phyloP scores from a whole-genome alignment of 2,797 vertebrate genomes.

The Sebastes iracundus region DNA sequence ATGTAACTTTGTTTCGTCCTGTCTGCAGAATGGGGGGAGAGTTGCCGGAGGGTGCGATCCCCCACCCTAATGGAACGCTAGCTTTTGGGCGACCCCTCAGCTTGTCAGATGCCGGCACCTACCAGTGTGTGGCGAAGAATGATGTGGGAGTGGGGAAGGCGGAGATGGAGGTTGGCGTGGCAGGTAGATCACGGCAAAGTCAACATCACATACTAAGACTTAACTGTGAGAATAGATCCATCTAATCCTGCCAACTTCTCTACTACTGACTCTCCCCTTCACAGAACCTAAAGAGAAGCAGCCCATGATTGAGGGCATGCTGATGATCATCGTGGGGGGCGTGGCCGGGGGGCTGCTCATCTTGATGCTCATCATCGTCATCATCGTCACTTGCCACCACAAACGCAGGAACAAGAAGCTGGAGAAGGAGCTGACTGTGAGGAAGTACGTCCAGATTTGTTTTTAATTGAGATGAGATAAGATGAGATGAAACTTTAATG shows the following conservation, averaged over 20 bases:
- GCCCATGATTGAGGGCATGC: constrained; percentile 63
- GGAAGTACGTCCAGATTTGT: constrained; percentile 75
- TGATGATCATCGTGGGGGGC: constrained; percentile 84
- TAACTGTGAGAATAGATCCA: background rate
- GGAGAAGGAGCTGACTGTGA: constrained; percentile 80
- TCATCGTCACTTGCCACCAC: constrained; percentile 88
- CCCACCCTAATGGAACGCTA: constrained; percentile 81
- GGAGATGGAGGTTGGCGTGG: constrained; percentile 72
- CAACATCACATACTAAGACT: background rate
- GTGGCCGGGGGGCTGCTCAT: constrained; percentile 83
- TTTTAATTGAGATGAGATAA: constrained; percentile 31
- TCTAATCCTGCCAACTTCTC: background rate
- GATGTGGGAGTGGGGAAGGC: constrained; percentile 67
- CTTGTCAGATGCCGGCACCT: constrained; percentile 80
- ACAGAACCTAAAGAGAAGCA: rapidly evolving
- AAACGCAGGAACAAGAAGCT: constrained; percentile 88
- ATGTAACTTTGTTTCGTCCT: constrained; percentile 4
- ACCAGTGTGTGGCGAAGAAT: constrained; percentile 86
- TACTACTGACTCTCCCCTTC: background rate
- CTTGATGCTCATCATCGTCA: constrained; percentile 83
- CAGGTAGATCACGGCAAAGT: constrained; percentile 65
- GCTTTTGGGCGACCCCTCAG: constrained; percentile 81
- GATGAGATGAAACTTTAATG: constrained; percentile 16
- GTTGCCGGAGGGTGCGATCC: constrained; percentile 82
- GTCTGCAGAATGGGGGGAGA: constrained; percentile 76